phyloP scores from a whole-genome alignment of 2,113 vertebrate genomes.

The Kobus ellipsiprymnus region DNA sequence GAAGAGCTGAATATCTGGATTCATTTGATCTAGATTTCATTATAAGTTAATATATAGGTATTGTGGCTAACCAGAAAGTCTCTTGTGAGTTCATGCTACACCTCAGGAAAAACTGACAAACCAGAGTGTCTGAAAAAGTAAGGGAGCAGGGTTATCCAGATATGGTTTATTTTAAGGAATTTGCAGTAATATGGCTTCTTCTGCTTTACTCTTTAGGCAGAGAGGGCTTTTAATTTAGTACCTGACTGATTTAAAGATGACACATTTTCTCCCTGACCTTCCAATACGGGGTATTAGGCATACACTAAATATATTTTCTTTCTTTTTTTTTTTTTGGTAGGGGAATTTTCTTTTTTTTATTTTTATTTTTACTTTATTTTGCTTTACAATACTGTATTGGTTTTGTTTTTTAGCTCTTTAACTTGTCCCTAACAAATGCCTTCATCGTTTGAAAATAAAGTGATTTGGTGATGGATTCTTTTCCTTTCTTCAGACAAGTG shows the following conservation, averaged over 20 bases:
- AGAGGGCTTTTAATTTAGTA: neutral
- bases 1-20: neutral
- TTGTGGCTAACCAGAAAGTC: neutral
- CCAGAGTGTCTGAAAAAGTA: neutral
- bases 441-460: neutral
- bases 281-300: neutral
- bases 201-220: neutral
- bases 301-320: too few relatives aligned
- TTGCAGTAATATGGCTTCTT: neutral
- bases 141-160: neutral
- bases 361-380: too few relatives aligned
- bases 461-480: neutral
- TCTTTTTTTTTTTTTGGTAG: too few relatives aligned
- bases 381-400: too few relatives aligned
- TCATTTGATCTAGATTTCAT: neutral
- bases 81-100: neutral
- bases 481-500: neutral
- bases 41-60: neutral
- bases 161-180: neutral
- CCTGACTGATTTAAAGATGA: neutral
- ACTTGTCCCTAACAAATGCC: neutral
- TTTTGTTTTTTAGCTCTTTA: neutral
- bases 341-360: too few relatives aligned
- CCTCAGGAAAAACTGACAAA: neutral
- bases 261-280: neutral